phyloP scores from a whole-genome alignment of 2,113 vertebrate genomes.

The Tylochromis polylepis region DNA sequence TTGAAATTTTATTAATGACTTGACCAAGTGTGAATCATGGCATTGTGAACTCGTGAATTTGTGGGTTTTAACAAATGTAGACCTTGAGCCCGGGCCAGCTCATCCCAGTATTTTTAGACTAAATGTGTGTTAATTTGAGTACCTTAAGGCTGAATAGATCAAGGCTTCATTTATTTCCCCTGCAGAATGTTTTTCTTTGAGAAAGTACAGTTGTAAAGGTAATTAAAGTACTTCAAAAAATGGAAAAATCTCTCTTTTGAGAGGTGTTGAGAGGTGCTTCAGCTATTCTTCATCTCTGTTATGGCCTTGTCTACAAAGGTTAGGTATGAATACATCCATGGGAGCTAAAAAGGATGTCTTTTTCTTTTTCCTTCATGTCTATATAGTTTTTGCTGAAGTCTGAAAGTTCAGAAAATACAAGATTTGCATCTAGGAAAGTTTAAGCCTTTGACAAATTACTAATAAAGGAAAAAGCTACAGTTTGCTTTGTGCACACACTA shows the following conservation, averaged over 20 bases:
- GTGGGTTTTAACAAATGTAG: not conserved
- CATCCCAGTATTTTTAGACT: not conserved
- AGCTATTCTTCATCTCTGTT: not conserved
- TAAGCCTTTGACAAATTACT: not conserved
- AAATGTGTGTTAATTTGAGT: not conserved
- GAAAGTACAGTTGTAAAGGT: not conserved
- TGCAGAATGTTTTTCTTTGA: not conserved
- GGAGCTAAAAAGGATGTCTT: not conserved
- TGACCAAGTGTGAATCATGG: not conserved
- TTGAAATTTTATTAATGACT: not conserved
- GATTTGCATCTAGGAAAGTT: not conserved
- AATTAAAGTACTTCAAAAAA: not conserved
- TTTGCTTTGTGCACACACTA: not conserved
- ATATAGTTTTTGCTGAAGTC: not conserved
- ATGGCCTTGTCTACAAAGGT: not conserved
- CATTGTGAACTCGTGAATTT: not conserved
- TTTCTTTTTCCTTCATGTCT: not conserved
- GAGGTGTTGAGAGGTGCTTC: not conserved
- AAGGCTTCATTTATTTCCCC: not conserved
- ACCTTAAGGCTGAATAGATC: not conserved
- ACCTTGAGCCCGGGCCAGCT: not conserved
- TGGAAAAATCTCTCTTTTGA: not conserved
- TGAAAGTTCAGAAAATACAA: not conserved
- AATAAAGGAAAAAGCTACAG: not conserved
- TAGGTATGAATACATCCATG: not conserved